phyloP scores from a whole-genome alignment of 2,113 vertebrate species.

The Coryphaenoides rupestris region DNA sequence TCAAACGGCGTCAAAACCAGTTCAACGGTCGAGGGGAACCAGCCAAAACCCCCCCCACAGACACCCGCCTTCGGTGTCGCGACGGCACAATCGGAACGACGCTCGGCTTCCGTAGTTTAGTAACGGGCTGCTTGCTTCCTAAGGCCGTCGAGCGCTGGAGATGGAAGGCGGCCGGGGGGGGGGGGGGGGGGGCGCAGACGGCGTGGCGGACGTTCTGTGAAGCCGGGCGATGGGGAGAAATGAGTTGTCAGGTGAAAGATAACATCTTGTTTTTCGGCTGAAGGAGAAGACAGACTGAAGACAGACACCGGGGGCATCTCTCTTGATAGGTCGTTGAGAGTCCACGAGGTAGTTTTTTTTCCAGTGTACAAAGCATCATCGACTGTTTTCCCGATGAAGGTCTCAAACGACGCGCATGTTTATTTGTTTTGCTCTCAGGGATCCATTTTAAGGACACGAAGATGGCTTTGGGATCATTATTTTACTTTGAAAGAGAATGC shows the following conservation, averaged over 20 bases:
- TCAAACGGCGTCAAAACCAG: conserved; percentile 71
- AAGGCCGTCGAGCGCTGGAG: conserved; percentile 32
- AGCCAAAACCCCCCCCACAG: conserved; percentile 47
- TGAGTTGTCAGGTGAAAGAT: conserved; percentile 62
- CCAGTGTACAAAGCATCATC: too few relatives aligned
- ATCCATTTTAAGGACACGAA: too few relatives aligned
- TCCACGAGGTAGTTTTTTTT: too few relatives aligned
- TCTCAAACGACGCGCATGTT: too few relatives aligned
- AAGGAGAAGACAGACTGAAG: conserved; percentile 13
- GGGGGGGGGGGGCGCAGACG: too few relatives aligned
- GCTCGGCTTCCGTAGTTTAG: conserved; percentile 66
- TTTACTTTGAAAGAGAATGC: too few relatives aligned
- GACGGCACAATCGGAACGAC: conserved; percentile 60
- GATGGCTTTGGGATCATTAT: too few relatives aligned
- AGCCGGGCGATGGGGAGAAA: conserved; percentile 45
- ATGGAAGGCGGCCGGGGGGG: conserved; percentile 24
- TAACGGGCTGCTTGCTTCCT: conserved; percentile 63
- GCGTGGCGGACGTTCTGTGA: conserved; percentile 36
- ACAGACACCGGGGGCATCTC: too few relatives aligned
- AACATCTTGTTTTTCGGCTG: conserved; percentile 51
- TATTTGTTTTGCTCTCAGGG: too few relatives aligned
- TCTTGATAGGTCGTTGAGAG: too few relatives aligned
- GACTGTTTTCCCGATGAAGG: too few relatives aligned
- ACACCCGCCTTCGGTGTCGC: conserved; percentile 46
- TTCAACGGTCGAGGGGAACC: conserved; percentile 37